These are phyloP conservation scores for Noctua pronuba DNA, from an alignment of 2,888 invertebrate species.

Conservation along the genomic window DNA sequence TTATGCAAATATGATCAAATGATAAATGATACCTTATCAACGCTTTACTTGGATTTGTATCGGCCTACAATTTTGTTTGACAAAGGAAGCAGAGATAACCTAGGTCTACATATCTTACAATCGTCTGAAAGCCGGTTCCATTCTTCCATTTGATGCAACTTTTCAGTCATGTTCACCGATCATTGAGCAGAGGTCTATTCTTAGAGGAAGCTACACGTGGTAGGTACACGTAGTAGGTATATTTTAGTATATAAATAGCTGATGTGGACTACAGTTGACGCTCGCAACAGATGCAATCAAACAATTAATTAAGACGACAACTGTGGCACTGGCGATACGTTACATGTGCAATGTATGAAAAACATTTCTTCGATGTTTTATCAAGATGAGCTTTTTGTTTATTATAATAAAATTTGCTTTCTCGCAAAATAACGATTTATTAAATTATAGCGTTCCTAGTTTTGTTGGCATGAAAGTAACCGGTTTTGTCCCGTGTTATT, in stretches of 20 bases:
- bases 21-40: constrained; percentile 2
- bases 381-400: neutral
- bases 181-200: constrained; percentile 31
- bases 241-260: constrained; percentile 42
- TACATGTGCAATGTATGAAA: constrained; percentile 21
- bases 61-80: neutral
- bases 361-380: neutral
- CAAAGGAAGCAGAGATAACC: neutral
- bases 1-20: constrained; percentile 28
- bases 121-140: neutral
- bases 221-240: constrained; percentile 11
- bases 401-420: constrained; percentile 4
- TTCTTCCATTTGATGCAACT: constrained; percentile 3
- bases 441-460: neutral
- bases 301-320: constrained; percentile 51
- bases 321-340: constrained; percentile 10
- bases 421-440: neutral
- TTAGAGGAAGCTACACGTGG: constrained; percentile 33
- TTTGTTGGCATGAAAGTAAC: neutral
- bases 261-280: constrained; percentile 40
- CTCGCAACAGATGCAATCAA: constrained; percentile 52
- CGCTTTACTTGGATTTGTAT: neutral
- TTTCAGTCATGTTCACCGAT: neutral
- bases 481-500: neutral
- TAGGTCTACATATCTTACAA: neutral